phyloP scores from a whole-genome alignment of 2,113 vertebrate species.

The Muntiacus muntjak region DNA sequence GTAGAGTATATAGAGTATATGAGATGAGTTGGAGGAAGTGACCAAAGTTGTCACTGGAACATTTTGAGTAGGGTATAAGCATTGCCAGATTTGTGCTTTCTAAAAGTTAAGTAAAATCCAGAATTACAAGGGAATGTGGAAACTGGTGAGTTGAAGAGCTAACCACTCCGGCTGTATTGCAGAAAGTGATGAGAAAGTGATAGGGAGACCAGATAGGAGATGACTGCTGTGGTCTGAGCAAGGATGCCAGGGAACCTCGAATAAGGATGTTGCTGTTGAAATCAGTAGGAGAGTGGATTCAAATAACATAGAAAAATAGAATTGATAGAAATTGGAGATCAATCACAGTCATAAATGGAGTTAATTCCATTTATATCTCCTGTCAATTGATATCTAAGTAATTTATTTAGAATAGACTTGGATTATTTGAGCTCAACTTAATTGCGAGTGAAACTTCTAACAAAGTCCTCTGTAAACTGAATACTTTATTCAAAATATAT shows the following conservation, averaged over 20 bases:
- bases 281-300: neutral
- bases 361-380: neutral
- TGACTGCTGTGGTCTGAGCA: neutral
- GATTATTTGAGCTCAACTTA: neutral
- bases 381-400: neutral
- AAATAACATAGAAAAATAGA: neutral
- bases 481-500: constrained; percentile 4
- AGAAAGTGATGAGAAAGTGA: neutral
- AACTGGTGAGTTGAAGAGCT: neutral
- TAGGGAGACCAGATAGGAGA: neutral
- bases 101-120: neutral
- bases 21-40: neutral
- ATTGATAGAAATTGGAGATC: neutral
- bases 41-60: neutral
- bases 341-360: neutral
- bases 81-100: neutral
- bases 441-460: neutral
- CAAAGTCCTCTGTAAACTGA: constrained; percentile 1
- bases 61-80: neutral
- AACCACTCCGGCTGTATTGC: neutral
- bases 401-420: neutral
- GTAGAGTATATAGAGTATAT: neutral
- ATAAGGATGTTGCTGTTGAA: neutral
- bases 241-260: neutral
- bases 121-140: neutral